Evolutionary conservation across 2,113 vertebrate species (phyloP).

Genomic region (Paralichthys olivaceus): DNA sequence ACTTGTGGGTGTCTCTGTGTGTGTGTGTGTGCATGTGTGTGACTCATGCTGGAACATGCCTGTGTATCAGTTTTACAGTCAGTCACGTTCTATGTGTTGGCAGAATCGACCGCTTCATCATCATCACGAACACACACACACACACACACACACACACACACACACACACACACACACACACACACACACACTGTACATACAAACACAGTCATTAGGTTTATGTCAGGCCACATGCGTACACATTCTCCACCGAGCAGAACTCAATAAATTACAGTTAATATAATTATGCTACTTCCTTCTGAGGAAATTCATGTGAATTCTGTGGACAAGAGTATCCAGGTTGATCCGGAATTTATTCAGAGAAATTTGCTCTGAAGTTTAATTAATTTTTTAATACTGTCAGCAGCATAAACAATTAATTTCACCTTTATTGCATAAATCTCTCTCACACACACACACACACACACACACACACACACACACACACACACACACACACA

Average conservation of each 20-base stretch:
- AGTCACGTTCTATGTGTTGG: constrained; percentile 69
- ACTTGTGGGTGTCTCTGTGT: constrained; percentile 38
- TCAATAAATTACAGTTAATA: not conserved
- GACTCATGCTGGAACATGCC: constrained; percentile 73
- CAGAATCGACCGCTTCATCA: constrained; percentile 53
- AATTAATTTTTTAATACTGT: not conserved
- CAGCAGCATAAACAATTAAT: not conserved
- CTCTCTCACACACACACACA: too few relatives aligned
- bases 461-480: too few relatives aligned
- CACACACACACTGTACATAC: not conserved
- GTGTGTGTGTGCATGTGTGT: constrained; percentile 40
- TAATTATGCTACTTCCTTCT: not conserved
- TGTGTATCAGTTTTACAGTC: constrained; percentile 54
- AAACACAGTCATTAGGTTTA: constrained; percentile 31
- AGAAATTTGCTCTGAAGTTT: not conserved
- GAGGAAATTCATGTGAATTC: not conserved
- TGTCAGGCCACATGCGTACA: constrained; percentile 5
- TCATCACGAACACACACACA: constrained; percentile 38
- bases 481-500: too few relatives aligned
- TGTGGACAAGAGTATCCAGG: not conserved
- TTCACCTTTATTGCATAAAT: not conserved
- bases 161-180: too few relatives aligned
- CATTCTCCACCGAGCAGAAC: not conserved
- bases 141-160: too few relatives aligned
- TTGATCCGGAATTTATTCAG: not conserved